Base-by-base conservation (phyloP, 2,888 invertebrate species). In the Andrena bicolor region DNA sequence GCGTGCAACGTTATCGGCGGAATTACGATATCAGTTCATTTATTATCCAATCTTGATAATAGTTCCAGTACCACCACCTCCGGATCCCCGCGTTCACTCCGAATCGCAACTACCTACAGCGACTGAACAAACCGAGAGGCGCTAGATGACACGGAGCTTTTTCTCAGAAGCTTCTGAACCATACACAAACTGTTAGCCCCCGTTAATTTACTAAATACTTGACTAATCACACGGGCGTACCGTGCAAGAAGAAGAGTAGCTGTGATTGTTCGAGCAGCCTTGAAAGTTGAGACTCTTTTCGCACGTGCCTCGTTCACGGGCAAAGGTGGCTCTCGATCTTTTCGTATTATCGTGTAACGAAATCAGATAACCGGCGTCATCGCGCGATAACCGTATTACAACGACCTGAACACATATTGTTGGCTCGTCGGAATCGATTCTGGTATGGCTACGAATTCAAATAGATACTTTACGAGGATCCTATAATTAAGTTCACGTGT, bases 1-100 rank as follows among this genome's bases (percentile, higher is more conserved):
- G 66, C 71, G 53, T 23, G 61, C 28, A 26, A 64, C 73, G 72
- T 48, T 60, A 64, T 81, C 81, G 30, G 8, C n/a, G 32, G 69
- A 65, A 76, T 71, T 71, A 61, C 76, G 51, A 49, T 82, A 81
- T 76, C 82, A 48, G 66, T 61, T 81, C 65, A 64, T 82, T 81
- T 76, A 76, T 81, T 81, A 81, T 76, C 60, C 75, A 69, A 81
- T 80, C 66, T 41, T 41, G 41, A 69, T 69, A 56, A 58, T 41
- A 16, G 56, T 56, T 69, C 26, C 35, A 8, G 35, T 58, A 35
- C n/a, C n/a, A 26, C 53, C 53, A 26, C 16, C 56, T 3, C 3
- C 10, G 23, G n/a, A 0, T 13, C 10, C n/a, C 20, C 32, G 5
- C 10, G 30, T 35, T 20, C 2, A 20, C 32, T 8, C 20, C 32